Base-by-base conservation (phyloP, 2,113 vertebrate species). In the Leptocoma aspasia region DNA sequence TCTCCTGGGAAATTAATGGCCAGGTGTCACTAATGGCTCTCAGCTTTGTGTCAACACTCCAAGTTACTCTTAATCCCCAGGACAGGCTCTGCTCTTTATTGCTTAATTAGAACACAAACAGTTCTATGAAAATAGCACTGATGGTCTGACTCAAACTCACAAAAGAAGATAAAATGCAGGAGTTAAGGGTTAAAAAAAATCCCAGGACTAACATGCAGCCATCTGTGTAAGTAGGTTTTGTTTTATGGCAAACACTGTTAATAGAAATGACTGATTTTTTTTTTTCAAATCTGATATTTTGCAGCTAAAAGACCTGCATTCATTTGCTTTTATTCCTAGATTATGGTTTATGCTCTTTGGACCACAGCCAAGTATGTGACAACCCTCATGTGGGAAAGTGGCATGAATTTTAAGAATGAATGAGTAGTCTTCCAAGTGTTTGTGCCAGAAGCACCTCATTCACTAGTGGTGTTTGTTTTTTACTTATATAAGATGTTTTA, bases 321-420 rank as follows among this genome's bases (percentile, higher is more conserved):
- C 69, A 86, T 56, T 92, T 88, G 88, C 71, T 94, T 90, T 95
- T 94, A 92, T 88, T 92, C 76, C 79, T 86, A 77, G 82, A 80
- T 86, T 86, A 92, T 89, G 76, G 86, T 96, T 94, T 93, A 88
- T 88, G 85, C 65, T 86, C 27, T 88, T 91, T 96, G 95, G 72
- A 81, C n/a, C 41, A 35, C 56, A 18, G 93, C 92, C 95, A 96
- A 93, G 5, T 92, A 91, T 92, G 78, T 90, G 93, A 96, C 92
- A 97, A 86, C 33, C 60, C 85, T 91, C 28, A 10, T 93, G 90
- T 96, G 91, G 94, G 93, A 96, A 97, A 96, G 88, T 88, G 95
- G 88, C 95, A 95, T 93, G 93, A 94, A 93, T 97, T 95, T 96
- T 95, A 96, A 95, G 96, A 97, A 95, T 95, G 94, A 96, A 91